A percentile compares a stretch with the other conserved stretches of the same genome.
phyloP scores from a whole-genome alignment of 2,888 invertebrate genomes.

The Drosophila incognita region DNA sequence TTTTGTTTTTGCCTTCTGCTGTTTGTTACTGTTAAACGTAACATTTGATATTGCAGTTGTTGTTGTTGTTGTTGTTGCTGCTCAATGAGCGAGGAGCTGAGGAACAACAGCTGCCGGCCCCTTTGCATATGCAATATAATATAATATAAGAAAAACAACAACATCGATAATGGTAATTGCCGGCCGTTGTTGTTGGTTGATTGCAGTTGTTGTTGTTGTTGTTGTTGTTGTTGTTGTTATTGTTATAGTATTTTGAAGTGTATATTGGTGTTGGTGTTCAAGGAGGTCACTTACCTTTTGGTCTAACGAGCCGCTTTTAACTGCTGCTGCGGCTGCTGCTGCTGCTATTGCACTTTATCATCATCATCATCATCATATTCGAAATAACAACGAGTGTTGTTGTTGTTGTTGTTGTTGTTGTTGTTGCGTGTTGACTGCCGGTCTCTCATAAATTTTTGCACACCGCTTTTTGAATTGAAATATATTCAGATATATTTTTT shows the following conservation, averaged over 20 bases:
- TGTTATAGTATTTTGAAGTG: not conserved
- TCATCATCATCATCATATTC: conserved; percentile 1
- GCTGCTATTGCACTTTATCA: conserved; percentile 35
- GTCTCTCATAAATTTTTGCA: conserved; percentile 40
- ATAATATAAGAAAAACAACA: conserved; percentile 24
- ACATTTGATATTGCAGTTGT: conserved; percentile 4
- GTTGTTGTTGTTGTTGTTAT: conserved; percentile 17
- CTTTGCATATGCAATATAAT: conserved; percentile 68
- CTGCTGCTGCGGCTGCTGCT: conserved; percentile 22
- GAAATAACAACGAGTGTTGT: conserved; percentile 38
- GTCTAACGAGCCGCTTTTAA: conserved; percentile 48
- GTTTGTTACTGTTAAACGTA: conserved; percentile 21
- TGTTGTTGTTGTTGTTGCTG: conserved; percentile 6
- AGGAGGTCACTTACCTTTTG: conserved; percentile 75
- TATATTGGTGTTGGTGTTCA: conserved; percentile 31
- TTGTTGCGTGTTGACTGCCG: conserved; percentile 23
- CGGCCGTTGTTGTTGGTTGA: conserved; percentile 3
- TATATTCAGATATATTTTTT: conserved; percentile 10
- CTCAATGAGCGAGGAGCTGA: conserved; percentile 20
- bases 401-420: conserved; percentile 10
- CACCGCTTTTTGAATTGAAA: conserved; percentile 48
- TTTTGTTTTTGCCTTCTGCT: conserved; percentile 37
- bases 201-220: conserved; percentile 10
- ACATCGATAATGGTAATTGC: conserved; percentile 62
- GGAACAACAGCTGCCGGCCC: conserved; percentile 60